A percentile compares a stretch with the other conserved stretches of the same genome.
Conservation (phyloP, 1,140 invertebrate species). For the Augochlora pura region DNA sequence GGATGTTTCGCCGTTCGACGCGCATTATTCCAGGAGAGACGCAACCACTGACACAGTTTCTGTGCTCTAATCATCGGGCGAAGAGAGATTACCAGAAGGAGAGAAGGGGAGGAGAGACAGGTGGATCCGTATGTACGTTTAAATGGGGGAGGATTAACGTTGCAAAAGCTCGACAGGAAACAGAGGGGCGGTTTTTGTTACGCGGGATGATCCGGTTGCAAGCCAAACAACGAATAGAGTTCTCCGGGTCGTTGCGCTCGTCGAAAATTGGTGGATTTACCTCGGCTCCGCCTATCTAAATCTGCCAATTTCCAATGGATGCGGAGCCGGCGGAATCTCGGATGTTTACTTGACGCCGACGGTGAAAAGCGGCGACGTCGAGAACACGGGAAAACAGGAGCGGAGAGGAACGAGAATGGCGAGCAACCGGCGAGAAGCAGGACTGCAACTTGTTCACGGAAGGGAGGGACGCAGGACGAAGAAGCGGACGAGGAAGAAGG, state of each 20-base stretch:
- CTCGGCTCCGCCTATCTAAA: constrained; percentile 47
- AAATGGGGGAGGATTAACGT: constrained; percentile 1
- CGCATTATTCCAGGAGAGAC: neutral
- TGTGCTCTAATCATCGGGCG: neutral
- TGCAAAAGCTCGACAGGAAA: neutral
- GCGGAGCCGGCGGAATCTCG: constrained; percentile 43
- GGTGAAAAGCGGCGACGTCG: constrained; percentile 52
- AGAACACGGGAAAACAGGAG: constrained; percentile 35
- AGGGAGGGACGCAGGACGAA: neutral
- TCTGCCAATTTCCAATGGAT: constrained; percentile 65
- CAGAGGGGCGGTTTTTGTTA: constrained; percentile 15
- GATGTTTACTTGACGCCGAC: constrained; percentile 59
- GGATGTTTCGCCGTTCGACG: neutral
- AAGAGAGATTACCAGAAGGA: no score
- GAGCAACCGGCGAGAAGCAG: neutral
- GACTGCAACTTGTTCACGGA: neutral
- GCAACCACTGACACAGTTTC: constrained; percentile 1
- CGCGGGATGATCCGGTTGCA: constrained; percentile 25
- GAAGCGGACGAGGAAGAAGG: neutral
- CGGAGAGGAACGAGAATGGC: neutral
- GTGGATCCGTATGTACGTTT: neutral
- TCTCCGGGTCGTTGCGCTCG: neutral
- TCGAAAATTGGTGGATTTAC: constrained; percentile 54
- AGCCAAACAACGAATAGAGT: constrained; percentile 26
- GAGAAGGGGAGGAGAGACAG: no score